phyloP scores from a whole-genome alignment of 2,113 vertebrate genomes.

The Etheostoma cragini region DNA sequence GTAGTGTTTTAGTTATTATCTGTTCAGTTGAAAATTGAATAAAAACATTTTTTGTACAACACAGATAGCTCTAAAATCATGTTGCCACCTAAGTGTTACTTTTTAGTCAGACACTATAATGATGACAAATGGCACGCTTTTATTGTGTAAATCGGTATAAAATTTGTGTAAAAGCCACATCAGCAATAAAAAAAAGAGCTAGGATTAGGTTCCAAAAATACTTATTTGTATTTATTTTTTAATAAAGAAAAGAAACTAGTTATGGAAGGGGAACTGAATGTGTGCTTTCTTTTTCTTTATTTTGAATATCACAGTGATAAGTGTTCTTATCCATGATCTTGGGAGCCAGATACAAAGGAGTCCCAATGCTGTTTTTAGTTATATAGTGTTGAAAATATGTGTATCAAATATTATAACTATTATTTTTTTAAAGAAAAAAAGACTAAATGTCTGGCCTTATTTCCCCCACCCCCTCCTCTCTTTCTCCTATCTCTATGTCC shows the following conservation, averaged over 20 bases:
- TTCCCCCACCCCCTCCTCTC: slow-evolving; percentile 42
- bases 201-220: fast-evolving
- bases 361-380: neutral
- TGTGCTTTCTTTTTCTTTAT: neutral
- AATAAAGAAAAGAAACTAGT: neutral
- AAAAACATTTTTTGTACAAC: neutral
- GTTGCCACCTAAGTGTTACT: neutral
- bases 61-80: neutral
- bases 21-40: neutral
- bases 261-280: neutral
- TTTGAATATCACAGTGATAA: neutral
- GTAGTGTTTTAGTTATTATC: neutral
- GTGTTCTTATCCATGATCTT: neutral
- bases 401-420: slow-evolving; percentile 16
- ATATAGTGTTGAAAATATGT: neutral
- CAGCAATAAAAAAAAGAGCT: neutral
- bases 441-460: slow-evolving; percentile 31
- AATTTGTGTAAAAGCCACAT: neutral
- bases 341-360: neutral
- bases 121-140: neutral
- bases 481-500: slow-evolving; percentile 76
- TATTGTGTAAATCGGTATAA: neutral
- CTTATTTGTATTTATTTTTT: neutral
- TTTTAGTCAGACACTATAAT: neutral
- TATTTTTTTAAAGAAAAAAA: slow-evolving; percentile 1